Base-by-base conservation (phyloP, 2,113 vertebrate genomes). In the Phoenicopterus ruber region DNA sequence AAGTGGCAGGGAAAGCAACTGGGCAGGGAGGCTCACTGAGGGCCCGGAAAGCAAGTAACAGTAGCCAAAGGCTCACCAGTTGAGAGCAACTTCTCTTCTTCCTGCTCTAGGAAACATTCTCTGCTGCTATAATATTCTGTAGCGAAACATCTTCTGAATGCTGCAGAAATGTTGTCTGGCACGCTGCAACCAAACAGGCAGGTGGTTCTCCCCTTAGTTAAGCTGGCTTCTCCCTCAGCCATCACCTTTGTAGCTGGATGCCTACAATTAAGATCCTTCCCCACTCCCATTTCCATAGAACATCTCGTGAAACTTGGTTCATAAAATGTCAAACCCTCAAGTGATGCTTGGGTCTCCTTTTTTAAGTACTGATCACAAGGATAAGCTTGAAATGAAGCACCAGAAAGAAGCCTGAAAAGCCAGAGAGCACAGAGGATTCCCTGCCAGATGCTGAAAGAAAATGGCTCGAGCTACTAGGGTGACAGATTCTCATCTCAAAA, bases 401-500 rank as follows among this genome's bases (percentile, higher is more conserved):
- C 19, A 66, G 71, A 66, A 63, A 54, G 78, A 72, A 79, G 57
- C 46, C 69, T 44, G 13, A 69, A 72, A 87, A 96, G 49, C 38
- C 73, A 69, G 40, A 76, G 54, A 5, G 42, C 32, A n/a, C 38
- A 66, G 49, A 90, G 87, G 82, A 90, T 88, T 97, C 94, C 90
- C 92, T 88, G 74, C 54, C 92, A 96, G 96, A 88, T 92, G 94
- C 93, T 90, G 62, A 46, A 77, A 85, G 91, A 85, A 96, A 93
- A 96, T 70, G 84, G 92, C 58, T 93, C 82, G 57, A 91, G 87
- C 96, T 95, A 77, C 96, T 80, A 90, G 70, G 82, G 70, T 94
- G 85, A 90, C 96, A 96, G 87, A 94, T 90, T 95, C 87, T 72
- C 58, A 80, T 91, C 96, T 94, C 92, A 92, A 93, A 97, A 97